Base-by-base conservation (phyloP, 2,113 vertebrate species). In the Notiomystis cincta region DNA sequence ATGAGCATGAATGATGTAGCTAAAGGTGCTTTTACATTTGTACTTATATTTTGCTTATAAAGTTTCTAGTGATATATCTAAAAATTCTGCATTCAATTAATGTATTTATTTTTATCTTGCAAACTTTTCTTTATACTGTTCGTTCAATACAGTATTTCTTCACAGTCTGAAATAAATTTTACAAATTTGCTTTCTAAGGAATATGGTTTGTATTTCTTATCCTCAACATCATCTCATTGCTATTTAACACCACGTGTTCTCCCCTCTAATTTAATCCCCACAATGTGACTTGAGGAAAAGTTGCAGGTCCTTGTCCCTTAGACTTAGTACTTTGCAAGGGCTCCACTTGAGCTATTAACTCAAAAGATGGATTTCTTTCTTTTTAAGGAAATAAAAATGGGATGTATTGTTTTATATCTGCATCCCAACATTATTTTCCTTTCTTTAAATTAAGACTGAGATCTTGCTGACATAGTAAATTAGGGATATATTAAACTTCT, bases 61-160 rank as follows among this genome's bases (percentile, higher is more conserved):
- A 85, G 15, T 69, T 86, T 66, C 50, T 47, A 85, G 51, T 37
- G 20, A 89, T 94, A 65, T 82, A 64, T 37, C 69, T 62, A 27
- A 58, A 47, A 93, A 80, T 44, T 76, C 33, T 81, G 44, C 16
- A 73, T 78, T 71, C 31, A 33, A 31, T 71, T 82, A 75, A 87
- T 76, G 45, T 22, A 69, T 82, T 28, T 88, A 8, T 76, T 76
- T 76, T 91, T 47, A 80, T 42, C 70, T 81, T 91, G 61, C 61
- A 85, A 93, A 51, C 11, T 61, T 87, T 93, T 90, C 65, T 70
- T 90, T 77, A 79, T 88, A 50, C 16, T 73, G 51, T 88, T 97
- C 13, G 40, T 62, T 95, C 93, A 96, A 96, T 91, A 58, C 45
- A 95, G 78, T 56, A 91, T 92, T 95, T 93, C 47, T 97, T 96